Evolutionary conservation across 2,797 vertebrate genomes (phyloP).

Genomic region (Sebastolobus altivelis): DNA sequence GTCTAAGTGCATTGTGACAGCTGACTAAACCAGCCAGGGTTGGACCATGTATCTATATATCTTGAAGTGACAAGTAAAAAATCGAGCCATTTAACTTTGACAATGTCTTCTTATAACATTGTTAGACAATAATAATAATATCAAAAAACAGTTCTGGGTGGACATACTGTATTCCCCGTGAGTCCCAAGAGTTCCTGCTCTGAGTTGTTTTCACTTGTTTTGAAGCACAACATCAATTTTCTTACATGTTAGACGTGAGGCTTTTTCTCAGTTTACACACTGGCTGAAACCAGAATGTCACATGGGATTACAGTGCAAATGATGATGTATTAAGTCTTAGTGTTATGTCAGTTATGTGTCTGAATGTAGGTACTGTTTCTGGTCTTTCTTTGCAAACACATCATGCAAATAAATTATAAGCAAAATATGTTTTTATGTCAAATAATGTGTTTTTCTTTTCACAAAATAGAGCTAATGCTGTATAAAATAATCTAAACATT

Average conservation of each 20-base stretch:
- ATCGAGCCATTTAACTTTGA: neutral
- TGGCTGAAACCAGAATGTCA: neutral
- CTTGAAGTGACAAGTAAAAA: neutral
- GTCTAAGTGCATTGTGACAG: neutral
- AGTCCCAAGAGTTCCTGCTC: neutral
- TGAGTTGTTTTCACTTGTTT: slow-evolving; percentile 9
- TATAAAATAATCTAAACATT: neutral
- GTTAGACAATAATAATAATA: neutral
- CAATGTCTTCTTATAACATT: neutral
- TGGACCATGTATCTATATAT: neutral
- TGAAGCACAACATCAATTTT: slow-evolving; percentile 1
- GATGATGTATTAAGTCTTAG: neutral
- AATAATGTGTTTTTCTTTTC: neutral
- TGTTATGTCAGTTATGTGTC: neutral
- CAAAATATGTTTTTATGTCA: neutral
- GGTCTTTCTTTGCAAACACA: neutral
- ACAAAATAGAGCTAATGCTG: neutral
- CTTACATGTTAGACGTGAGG: neutral
- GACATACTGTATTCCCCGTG: neutral
- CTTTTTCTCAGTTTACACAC: slow-evolving; percentile 20
- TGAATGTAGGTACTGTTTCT: neutral
- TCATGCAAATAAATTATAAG: neutral
- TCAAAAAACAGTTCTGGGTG: neutral
- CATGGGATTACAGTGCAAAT: neutral
- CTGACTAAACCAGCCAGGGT: neutral